These are phyloP conservation scores for Drosophila ohnishii DNA, from an alignment of 1,140 invertebrate genomes.

Conservation along the genomic window DNA sequence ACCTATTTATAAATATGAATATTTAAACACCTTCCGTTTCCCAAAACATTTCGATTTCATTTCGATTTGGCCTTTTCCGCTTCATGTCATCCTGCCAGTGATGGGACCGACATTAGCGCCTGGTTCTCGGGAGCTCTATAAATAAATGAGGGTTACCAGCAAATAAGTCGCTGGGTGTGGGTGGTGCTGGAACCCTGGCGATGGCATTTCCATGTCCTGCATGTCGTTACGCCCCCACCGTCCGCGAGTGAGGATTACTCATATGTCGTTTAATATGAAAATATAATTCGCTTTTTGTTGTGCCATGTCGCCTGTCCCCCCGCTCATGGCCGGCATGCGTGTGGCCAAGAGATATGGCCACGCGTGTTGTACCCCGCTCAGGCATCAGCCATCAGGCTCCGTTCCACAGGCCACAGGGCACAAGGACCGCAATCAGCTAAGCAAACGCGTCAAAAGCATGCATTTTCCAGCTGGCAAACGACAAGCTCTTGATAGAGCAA, in stretches of 20 bases:
- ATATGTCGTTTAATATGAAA: constrained; percentile 65
- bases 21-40: constrained; percentile 25
- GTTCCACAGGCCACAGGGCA: constrained; percentile 17
- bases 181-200: constrained; percentile 20
- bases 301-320: constrained; percentile 35
- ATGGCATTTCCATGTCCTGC: constrained; percentile 43
- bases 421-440: constrained; percentile 56
- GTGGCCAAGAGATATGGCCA: constrained; percentile 53
- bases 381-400: constrained; percentile 7
- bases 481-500: constrained; percentile 34
- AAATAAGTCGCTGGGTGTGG: neutral
- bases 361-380: constrained; percentile 9
- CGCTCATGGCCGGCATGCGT: constrained; percentile 38
- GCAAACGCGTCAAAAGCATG: constrained; percentile 55
- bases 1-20: constrained; percentile 34
- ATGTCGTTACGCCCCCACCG: neutral
- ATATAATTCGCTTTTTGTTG: constrained; percentile 67
- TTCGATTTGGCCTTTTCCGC: constrained; percentile 12
- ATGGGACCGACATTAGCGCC: constrained; percentile 46
- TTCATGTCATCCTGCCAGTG: constrained; percentile 30
- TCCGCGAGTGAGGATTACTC: constrained; percentile 39
- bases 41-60: constrained; percentile 21
- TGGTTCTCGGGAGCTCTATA: constrained; percentile 43
- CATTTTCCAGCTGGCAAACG: constrained; percentile 12
- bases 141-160: constrained; percentile 32